Evolutionary conservation across 2,113 vertebrate species (phyloP).

Genomic region (Saccopteryx bilineata): DNA sequence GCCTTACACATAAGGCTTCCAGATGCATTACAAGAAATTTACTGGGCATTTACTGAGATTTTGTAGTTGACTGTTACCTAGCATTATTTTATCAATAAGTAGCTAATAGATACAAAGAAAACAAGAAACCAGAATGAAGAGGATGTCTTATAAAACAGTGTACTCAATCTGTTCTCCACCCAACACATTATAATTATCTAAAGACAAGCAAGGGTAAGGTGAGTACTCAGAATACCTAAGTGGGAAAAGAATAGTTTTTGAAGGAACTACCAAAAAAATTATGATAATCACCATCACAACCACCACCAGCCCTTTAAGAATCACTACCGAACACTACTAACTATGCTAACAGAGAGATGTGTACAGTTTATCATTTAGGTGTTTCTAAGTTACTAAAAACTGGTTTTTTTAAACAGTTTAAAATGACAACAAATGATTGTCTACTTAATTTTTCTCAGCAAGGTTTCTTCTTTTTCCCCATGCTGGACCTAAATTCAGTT

Average conservation of each 20-base stretch:
- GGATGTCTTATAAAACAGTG: background rate
- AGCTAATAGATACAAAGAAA: background rate
- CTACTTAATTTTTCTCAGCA: conserved; percentile 2
- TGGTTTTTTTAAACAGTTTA: background rate
- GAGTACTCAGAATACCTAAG: background rate
- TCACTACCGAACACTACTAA: background rate
- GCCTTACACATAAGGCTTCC: background rate
- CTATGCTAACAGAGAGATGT: background rate
- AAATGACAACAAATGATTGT: background rate
- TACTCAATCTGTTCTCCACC: background rate
- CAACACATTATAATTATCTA: background rate
- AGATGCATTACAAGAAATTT: background rate
- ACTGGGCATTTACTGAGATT: background rate
- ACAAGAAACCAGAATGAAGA: background rate
- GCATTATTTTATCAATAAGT: background rate
- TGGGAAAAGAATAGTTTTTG: background rate
- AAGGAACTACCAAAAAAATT: background rate
- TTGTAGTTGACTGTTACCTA: background rate
- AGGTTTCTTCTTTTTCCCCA: background rate
- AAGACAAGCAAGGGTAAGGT: background rate
- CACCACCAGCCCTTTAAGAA: background rate
- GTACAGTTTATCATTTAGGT: background rate
- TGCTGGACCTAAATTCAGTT: background rate
- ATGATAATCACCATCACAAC: background rate
- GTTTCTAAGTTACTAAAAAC: background rate